Percentiles rank a stretch among this genome's conserved stretches.
Evolutionary conservation across 2,113 vertebrate species (phyloP).

Genomic region (Agapornis roseicollis): DNA sequence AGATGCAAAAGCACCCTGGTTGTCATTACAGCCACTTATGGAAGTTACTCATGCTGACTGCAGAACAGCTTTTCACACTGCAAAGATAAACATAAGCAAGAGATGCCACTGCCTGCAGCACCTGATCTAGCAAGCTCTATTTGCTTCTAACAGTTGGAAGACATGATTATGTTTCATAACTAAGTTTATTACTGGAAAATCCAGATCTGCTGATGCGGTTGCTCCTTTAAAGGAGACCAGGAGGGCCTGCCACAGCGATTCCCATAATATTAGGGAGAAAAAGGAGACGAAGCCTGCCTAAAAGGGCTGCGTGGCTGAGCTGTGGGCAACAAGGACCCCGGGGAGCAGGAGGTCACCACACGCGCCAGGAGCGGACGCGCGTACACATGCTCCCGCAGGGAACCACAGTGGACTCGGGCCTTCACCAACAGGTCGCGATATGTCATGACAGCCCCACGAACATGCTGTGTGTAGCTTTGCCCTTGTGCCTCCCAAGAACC

Average conservation of each 20-base stretch:
- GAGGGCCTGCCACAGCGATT: neutral
- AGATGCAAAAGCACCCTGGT: neutral
- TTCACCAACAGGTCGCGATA: neutral
- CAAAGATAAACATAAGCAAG: neutral
- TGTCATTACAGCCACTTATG: fast-evolving
- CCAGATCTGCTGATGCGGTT: neutral
- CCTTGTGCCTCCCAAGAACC: neutral
- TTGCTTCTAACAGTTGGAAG: neutral
- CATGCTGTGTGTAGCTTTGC: no score
- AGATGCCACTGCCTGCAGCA: fast-evolving
- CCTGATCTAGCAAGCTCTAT: no score
- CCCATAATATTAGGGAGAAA: fast-evolving
- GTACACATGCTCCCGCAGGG: neutral
- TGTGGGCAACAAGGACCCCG: neutral
- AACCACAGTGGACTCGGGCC: neutral
- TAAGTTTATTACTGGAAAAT: neutral
- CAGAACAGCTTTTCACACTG: neutral
- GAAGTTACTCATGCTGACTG: fast-evolving
- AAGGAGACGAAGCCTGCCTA: fast-evolving
- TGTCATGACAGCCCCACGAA: neutral
- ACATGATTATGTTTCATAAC: fast-evolving
- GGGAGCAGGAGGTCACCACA: neutral
- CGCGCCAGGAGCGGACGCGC: no score
- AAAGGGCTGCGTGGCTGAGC: fast-evolving
- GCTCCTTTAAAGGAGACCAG: neutral